phyloP scores from a whole-genome alignment of 2,113 vertebrate genomes.

The Bucco capensis region DNA sequence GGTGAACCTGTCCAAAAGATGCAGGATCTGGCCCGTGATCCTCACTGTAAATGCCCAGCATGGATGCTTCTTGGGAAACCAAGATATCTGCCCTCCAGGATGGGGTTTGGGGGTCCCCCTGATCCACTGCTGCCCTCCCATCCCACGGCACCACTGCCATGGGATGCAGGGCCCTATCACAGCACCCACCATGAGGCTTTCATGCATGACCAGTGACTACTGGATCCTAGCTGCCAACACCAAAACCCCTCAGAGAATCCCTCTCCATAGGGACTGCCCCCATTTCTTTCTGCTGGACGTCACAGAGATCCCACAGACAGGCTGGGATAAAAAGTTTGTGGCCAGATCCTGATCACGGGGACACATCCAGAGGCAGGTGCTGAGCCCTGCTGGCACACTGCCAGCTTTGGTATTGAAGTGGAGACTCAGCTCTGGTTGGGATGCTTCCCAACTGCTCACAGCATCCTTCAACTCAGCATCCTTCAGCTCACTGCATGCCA shows the following conservation, averaged over 20 bases:
- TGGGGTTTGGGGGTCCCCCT: background rate
- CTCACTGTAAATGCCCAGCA: rapidly evolving
- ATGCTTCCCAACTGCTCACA: background rate
- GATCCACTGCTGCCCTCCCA: background rate
- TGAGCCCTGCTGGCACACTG: background rate
- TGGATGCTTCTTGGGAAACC: rapidly evolving
- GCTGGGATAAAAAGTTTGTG: background rate
- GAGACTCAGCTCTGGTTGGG: background rate
- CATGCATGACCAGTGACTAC: rapidly evolving
- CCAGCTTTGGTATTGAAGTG: rapidly evolving
- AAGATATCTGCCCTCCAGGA: rapidly evolving
- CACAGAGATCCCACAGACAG: rapidly evolving
- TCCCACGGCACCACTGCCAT: rapidly evolving
- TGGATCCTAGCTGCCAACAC: rapidly evolving
- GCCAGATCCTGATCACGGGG: rapidly evolving
- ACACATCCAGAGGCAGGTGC: background rate
- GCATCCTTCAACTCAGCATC: background rate
- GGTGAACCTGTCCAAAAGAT: background rate
- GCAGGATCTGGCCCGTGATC: background rate
- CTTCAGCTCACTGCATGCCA: background rate
- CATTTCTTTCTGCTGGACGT: background rate
- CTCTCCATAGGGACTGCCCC: rapidly evolving
- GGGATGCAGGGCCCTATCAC: background rate
- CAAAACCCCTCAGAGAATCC: background rate
- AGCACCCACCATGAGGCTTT: rapidly evolving